phyloP scores from a whole-genome alignment of 2,113 vertebrate genomes.

The Hippocampus abdominalis region DNA sequence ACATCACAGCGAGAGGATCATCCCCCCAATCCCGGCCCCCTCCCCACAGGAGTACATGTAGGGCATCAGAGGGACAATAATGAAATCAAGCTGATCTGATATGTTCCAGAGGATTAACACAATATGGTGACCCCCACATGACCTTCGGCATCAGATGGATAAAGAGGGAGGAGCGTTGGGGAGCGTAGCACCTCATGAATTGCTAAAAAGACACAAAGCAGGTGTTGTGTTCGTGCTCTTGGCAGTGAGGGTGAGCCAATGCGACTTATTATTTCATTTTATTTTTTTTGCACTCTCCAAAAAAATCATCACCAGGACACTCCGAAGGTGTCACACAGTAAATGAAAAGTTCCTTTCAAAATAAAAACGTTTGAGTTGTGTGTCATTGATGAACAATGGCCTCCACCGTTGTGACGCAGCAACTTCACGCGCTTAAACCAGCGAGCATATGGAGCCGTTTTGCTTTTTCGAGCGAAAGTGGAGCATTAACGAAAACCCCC shows the following conservation, averaged over 20 bases:
- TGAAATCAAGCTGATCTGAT: conserved; percentile 63
- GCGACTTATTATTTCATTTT: not conserved
- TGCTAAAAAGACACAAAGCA: conserved; percentile 64
- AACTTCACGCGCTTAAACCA: conserved; percentile 54
- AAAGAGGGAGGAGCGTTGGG: conserved; percentile 21
- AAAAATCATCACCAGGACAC: not conserved
- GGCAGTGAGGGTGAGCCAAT: conserved; percentile 14
- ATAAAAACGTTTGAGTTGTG: conserved; percentile 1
- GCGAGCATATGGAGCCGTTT: conserved; percentile 47
- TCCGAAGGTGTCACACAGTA: conserved; percentile 6
- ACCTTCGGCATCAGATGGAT: conserved; percentile 38
- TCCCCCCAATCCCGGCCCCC: conserved; percentile 46
- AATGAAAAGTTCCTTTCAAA: conserved; percentile 5
- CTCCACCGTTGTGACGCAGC: conserved; percentile 33
- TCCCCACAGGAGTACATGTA: conserved; percentile 24
- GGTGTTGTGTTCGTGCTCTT: conserved; percentile 61
- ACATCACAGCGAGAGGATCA: conserved; percentile 46
- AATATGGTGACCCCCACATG: conserved; percentile 47
- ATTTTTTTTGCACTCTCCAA: conserved; percentile 1
- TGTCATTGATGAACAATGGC: conserved; percentile 49
- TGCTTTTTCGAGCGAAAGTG: conserved; percentile 44
- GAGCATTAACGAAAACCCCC: conserved; percentile 47
- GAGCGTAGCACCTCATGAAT: conserved; percentile 58
- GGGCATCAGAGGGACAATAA: conserved; percentile 50
- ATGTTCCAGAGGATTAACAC: conserved; percentile 55